Conservation (phyloP, 1,140 invertebrate genomes). For the Reticulitermes speratus region DNA sequence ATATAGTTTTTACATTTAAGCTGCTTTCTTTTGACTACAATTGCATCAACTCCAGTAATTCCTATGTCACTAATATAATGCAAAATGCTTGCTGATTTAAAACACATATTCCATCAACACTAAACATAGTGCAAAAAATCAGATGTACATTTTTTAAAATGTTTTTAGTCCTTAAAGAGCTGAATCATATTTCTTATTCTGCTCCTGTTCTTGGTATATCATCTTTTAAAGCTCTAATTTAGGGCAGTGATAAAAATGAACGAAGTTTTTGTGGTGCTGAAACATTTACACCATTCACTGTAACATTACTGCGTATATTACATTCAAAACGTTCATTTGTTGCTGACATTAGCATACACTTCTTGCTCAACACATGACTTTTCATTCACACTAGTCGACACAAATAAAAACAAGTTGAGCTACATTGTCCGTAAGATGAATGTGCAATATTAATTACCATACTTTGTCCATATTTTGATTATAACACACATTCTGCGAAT, state of each 20-base stretch:
- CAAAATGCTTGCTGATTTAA: slow-evolving; percentile 9
- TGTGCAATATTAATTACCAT: slow-evolving; percentile 4
- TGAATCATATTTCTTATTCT: neutral
- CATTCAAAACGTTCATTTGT: neutral
- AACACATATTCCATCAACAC: slow-evolving; percentile 12
- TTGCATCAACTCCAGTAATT: neutral
- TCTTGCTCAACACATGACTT: neutral
- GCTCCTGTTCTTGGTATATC: neutral
- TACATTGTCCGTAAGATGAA: neutral
- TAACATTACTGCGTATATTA: neutral
- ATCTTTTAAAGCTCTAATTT: slow-evolving; percentile 19
- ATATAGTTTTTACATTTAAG: neutral
- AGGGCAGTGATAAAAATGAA: slow-evolving; percentile 18
- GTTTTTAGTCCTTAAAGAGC: neutral
- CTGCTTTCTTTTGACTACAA: slow-evolving; percentile 5
- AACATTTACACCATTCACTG: slow-evolving; percentile 16
- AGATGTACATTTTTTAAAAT: slow-evolving; percentile 1
- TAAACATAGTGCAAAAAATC: slow-evolving; percentile 17
- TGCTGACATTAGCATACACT: neutral
- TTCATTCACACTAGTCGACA: neutral
- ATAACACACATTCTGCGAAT: neutral
- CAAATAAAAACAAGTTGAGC: neutral
- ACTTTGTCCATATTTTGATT: slow-evolving; percentile 11
- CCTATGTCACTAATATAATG: neutral
- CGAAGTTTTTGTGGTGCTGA: slow-evolving; percentile 10